Evolutionary conservation across 2,888 invertebrate species (phyloP), one percentile per base, ranked within the genome.

Genomic region (Parnassius apollo): DNA sequence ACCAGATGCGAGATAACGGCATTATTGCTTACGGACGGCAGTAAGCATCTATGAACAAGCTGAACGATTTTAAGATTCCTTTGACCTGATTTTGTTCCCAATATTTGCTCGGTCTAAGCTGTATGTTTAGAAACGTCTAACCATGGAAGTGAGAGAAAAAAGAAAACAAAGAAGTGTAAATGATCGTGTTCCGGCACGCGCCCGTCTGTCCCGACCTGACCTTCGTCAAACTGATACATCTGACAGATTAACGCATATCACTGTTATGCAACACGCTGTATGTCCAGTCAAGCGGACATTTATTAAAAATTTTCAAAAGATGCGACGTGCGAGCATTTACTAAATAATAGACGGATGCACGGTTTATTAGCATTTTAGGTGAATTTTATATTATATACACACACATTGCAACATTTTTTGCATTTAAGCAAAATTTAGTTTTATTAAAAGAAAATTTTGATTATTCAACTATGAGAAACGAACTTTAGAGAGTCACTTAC

Each of bases 211-310:
- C 71, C 75, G 68, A 68, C 64, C 73, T 83, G 86, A 91, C 90
- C 91, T 88, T 90, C 90, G 88, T 91, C 91, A 91, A 81, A 80
- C 77, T 88, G 90, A 90, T 90, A 86, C 81, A 82, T 88, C 77
- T 89, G 90, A 90, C 90, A 86, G 82, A 82, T 88, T 87, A 78
- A 78, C 76, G 79, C 86, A 82, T 88, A 88, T 88, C 86, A 79
- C 76, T 77, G 78, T 80, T 80, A 75, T 83, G 83, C 88, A 85
- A 82, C 80, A 76, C 75, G 74, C 69, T 69, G 65, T 55, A 45
- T 74, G 70, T 52, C 68, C 78, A 74, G 66, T 74, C 72, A 68
- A 66, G 69, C 78, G 76, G 71, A 78, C 73, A 74, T 70, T 74
- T 76, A 80, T 78, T 75, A 75, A 74, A 70, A 71, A 69, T 68